Percentiles rank a stretch among this genome's conserved stretches.
These are phyloP conservation scores for Drosophila arizonae DNA, from an alignment of 1,140 invertebrate species.

Conservation along the genomic window DNA sequence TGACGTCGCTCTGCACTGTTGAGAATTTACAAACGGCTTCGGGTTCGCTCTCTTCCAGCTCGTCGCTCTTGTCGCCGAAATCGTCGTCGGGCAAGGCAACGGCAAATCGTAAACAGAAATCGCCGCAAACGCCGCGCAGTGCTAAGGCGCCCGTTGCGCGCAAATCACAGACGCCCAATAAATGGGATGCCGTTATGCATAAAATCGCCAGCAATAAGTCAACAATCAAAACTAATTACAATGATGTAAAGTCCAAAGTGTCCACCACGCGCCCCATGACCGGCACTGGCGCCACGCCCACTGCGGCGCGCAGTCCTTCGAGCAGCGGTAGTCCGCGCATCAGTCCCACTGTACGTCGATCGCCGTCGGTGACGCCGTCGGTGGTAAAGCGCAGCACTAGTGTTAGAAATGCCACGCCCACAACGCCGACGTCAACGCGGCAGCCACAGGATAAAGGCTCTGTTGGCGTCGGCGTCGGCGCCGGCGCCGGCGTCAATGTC, in stretches of 20 bases:
- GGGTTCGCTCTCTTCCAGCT: conserved; percentile 39
- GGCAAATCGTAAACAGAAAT: conserved; percentile 5
- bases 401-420: conserved; percentile 16
- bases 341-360: conserved; percentile 53
- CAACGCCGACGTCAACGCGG: conserved; percentile 60
- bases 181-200: conserved; percentile 92
- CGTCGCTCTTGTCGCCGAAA: conserved; percentile 63
- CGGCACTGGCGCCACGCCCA: background rate
- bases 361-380: conserved; percentile 48
- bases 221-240: conserved; percentile 88
- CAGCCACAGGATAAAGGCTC: conserved; percentile 80
- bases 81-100: conserved; percentile 43
- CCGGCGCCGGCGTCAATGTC: conserved; percentile 33
- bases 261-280: conserved; percentile 80
- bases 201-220: conserved; percentile 90
- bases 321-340: conserved; percentile 54
- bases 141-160: conserved; percentile 50
- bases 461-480: conserved; percentile 48
- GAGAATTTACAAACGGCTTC: conserved; percentile 44
- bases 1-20: conserved; percentile 67
- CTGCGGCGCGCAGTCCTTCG: conserved; percentile 1
- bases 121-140: conserved; percentile 54
- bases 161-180: conserved; percentile 83
- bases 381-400: conserved; percentile 44
- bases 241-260: conserved; percentile 92